Conservation (phyloP, 1,140 invertebrate species). For the Pantala flavescens region DNA sequence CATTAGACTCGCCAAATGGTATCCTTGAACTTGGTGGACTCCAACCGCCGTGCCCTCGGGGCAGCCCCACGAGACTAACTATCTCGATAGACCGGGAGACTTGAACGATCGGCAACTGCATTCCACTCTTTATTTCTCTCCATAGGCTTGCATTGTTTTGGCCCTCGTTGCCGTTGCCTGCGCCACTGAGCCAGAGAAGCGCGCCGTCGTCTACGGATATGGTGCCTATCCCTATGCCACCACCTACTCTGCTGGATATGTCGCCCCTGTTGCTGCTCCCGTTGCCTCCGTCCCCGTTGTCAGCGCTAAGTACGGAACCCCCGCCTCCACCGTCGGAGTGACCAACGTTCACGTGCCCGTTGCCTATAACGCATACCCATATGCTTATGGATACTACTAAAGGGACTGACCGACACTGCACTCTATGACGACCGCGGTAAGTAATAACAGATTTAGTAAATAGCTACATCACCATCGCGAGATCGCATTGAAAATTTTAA, state of each 20-base stretch:
- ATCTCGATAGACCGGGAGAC: no score
- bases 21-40: no score
- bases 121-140: not conserved
- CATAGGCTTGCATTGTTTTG: slow-evolving; percentile 17
- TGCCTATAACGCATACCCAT: not conserved
- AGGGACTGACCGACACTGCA: not conserved
- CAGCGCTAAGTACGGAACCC: not conserved
- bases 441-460: no score
- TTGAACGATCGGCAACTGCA: no score
- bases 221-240: slow-evolving; percentile 4
- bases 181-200: slow-evolving; percentile 18
- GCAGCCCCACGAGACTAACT: no score
- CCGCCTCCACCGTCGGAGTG: not conserved
- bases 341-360: not conserved
- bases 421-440: not conserved
- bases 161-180: slow-evolving; percentile 13
- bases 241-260: not conserved
- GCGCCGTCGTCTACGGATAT: slow-evolving; percentile 18
- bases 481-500: no score
- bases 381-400: not conserved
- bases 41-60: no score
- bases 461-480: no score
- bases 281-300: not conserved
- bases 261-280: not conserved
- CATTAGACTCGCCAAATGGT: no score